These are phyloP conservation scores for Charina bottae DNA, from an alignment of 2,113 vertebrate species.

Conservation along the genomic window DNA sequence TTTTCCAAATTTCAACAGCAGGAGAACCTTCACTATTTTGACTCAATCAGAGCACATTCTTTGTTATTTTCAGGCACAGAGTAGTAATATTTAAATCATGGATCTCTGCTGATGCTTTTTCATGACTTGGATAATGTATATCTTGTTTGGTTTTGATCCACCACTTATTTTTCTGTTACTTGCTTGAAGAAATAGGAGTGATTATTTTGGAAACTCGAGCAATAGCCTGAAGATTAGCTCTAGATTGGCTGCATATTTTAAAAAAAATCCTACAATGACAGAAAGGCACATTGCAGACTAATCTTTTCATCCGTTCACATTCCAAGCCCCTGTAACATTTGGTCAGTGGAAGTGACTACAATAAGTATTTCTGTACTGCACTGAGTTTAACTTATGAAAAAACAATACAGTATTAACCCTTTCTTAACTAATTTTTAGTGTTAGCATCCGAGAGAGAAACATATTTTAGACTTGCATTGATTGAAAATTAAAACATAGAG, in stretches of 20 bases:
- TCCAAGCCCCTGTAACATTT: background rate
- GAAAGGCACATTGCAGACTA: background rate
- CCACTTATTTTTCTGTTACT: constrained; percentile 3
- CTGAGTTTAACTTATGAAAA: background rate
- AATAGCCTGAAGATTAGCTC: background rate
- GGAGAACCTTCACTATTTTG: background rate
- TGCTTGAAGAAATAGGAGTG: background rate
- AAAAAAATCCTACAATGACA: background rate
- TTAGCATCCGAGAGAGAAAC: background rate
- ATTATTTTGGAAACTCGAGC: background rate
- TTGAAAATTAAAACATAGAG: background rate
- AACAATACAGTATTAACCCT: background rate
- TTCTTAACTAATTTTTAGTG: background rate
- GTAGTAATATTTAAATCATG: background rate
- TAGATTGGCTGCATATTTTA: background rate
- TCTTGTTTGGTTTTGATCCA: background rate
- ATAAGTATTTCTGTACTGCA: background rate
- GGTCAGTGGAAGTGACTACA: background rate
- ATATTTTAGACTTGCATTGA: background rate
- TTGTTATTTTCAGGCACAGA: background rate
- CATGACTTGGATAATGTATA: background rate
- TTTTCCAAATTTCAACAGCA: background rate
- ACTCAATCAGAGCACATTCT: background rate
- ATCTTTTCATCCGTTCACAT: constrained; percentile 6
- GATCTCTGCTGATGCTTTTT: background rate